A percentile compares a stretch with the other conserved stretches of the same genome.
Conservation (phyloP, 92 coral and sea anemone species). For the Epizoanthus fatuus region DNA sequence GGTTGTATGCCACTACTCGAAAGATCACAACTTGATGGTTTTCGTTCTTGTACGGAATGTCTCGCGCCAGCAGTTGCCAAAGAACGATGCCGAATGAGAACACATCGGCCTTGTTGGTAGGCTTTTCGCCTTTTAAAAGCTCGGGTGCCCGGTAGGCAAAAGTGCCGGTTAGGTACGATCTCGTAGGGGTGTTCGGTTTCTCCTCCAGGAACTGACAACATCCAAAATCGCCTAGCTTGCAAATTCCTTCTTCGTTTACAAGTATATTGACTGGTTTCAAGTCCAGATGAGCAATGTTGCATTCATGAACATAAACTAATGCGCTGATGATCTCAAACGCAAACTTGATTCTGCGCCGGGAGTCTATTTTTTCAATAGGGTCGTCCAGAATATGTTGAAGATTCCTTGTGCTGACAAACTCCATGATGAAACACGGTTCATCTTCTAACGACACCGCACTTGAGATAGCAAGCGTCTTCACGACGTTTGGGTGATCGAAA, state of each 20-base stretch:
- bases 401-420: constrained; percentile 86
- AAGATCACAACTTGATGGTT: constrained; percentile 96
- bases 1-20: constrained; percentile 88
- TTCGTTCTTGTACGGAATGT: constrained; percentile 86
- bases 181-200: constrained; percentile 90
- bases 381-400: constrained; percentile 90
- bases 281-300: constrained; percentile 92
- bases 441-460: constrained; percentile 81
- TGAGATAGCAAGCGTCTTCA: constrained; percentile 77
- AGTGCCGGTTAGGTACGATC: constrained; percentile 94
- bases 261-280: constrained; percentile 93
- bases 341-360: constrained; percentile 65
- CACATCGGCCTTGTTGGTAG: constrained; percentile 92
- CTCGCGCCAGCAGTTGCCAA: constrained; percentile 96
- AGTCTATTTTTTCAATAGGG: constrained; percentile 85
- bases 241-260: constrained; percentile 71
- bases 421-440: constrained; percentile 95
- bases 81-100: constrained; percentile 88
- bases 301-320: constrained; percentile 82
- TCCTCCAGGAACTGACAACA: constrained; percentile 94
- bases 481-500: constrained; percentile 90
- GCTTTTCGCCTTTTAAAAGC: constrained; percentile 90
- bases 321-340: constrained; percentile 87
- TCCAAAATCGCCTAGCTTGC: constrained; percentile 97
- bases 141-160: constrained; percentile 99